Conservation (phyloP, 2,888 invertebrate species). For the Brachyptera putata region DNA sequence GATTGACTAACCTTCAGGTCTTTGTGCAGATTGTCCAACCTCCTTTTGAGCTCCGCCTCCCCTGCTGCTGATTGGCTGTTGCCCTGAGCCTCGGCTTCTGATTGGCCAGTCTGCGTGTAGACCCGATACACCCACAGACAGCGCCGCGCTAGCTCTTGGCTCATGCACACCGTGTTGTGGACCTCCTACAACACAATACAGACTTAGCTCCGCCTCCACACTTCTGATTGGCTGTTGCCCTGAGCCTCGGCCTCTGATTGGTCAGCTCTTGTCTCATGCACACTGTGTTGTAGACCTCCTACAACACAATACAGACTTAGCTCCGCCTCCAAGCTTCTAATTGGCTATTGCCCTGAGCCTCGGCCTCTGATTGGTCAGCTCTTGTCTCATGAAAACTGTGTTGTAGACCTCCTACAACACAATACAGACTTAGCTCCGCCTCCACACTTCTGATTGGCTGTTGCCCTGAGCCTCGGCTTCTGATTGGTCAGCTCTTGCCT, state of each 20-base stretch:
- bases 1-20: conserved; percentile 65
- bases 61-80: conserved; percentile 33
- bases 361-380: conserved; percentile 51
- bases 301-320: too few species aligned
- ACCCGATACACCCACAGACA: conserved; percentile 75
- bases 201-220: conserved; percentile 61
- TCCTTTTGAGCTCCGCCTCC: conserved; percentile 62
- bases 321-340: conserved; percentile 52
- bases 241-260: conserved; percentile 43
- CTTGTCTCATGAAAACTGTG: conserved; percentile 73
- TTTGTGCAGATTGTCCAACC: conserved; percentile 65
- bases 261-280: conserved; percentile 69
- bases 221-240: neutral
- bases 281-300: conserved; percentile 78
- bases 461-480: conserved; percentile 37
- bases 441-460: conserved; percentile 42
- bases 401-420: conserved; percentile 72
- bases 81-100: conserved; percentile 39
- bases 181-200: conserved; percentile 70
- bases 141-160: conserved; percentile 70
- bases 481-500: conserved; percentile 64
- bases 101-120: conserved; percentile 52
- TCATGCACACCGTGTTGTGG: conserved; percentile 75
- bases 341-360: conserved; percentile 11
- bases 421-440: too few species aligned